A percentile compares a stretch with the other conserved stretches of the same genome.
Evolutionary conservation across 2,797 vertebrate species (phyloP).

Genomic region (Antrozous pallidus): DNA sequence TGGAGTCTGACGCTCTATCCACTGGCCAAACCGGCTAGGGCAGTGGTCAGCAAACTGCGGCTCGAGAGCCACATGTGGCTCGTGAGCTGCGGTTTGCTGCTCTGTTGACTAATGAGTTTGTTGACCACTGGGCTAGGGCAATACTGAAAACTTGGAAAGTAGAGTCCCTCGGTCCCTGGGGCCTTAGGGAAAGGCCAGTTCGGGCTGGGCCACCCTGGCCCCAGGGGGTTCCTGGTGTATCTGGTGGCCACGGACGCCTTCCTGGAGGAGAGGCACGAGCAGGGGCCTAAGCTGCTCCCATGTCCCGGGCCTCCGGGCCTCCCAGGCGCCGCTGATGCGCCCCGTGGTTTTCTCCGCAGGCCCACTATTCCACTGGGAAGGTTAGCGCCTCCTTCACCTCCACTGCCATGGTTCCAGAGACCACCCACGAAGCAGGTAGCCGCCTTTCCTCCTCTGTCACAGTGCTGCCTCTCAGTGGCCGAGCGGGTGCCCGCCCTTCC

Average conservation of each 20-base stretch:
- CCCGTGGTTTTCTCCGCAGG: conserved; percentile 80
- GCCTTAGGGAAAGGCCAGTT: not conserved
- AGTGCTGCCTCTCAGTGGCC: not conserved
- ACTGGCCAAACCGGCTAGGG: not conserved
- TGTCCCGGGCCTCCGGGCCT: not conserved
- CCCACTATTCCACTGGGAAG: conserved; percentile 97
- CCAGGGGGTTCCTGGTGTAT: not conserved
- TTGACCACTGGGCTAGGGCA: too few species aligned
- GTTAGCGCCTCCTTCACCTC: conserved; percentile 98
- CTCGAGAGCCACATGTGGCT: too few species aligned
- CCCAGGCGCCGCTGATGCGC: fast-evolving
- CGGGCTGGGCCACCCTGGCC: not conserved
- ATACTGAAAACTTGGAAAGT: not conserved
- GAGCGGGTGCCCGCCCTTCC: fast-evolving
- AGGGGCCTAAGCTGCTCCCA: not conserved
- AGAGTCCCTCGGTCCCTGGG: not conserved
- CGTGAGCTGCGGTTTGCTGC: too few species aligned
- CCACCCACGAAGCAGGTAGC: conserved; percentile 92
- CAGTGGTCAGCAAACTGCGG: too few species aligned
- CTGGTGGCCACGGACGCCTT: not conserved
- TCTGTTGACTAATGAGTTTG: too few species aligned
- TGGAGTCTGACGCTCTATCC: too few species aligned
- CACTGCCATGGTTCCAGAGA: conserved; percentile 95
- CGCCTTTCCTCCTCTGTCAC: fast-evolving
- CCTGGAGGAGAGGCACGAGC: not conserved